Evolutionary conservation across 1,140 invertebrate genomes (phyloP), one percentile per base, ranked within the genome.

Genomic region (Pissodes strobi): DNA sequence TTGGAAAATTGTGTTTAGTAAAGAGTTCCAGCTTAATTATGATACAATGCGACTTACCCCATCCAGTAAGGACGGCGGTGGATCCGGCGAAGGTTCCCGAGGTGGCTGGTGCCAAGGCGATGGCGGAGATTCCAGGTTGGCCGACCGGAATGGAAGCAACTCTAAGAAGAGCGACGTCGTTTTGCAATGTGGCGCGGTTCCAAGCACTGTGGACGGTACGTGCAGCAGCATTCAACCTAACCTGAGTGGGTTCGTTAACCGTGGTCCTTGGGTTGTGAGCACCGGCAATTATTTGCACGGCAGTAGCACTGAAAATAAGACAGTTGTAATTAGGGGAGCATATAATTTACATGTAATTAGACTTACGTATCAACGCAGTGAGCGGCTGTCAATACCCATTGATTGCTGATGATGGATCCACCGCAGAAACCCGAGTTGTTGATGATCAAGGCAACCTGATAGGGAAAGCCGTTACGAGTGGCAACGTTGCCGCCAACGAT

Each of bases 201-300:
- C 51, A 64, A 13, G 13, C 15, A 18, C 22, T 5, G 53, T 64
- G 62, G 9, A 49, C 12, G 19, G 27, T 38, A 34, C 38, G 37
- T 25, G 0, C n/a, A 10, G 18, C 34, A 17, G 13, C 17, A 21
- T 27, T 56, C 9, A 8, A 25, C 12, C 17, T 22, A 18, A n/a
- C n/a, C 45, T 64, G 62, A n/a, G 62, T 57, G 10, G 41, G 10
- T 41, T 64, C 62, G n/a, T n/a, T n/a, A n/a, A n/a, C n/a, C n/a
- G 38, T 63, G 30, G 27, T 22, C 27, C 18, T 45, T 8, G 48
- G 39, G 17, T 63, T 53, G 51, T 63, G 60, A n/a, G 60, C 60
- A 27, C 60, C 60, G n/a, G 30, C 8, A 30, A 63, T 53, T 2
- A 63, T 15, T 34, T 45, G 23, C 1, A 55, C 19, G 21, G 10